Percentiles rank a stretch among this genome's conserved stretches.
phyloP scores from a whole-genome alignment of 2,888 invertebrate genomes.

The Mechanitis mazaeus region DNA sequence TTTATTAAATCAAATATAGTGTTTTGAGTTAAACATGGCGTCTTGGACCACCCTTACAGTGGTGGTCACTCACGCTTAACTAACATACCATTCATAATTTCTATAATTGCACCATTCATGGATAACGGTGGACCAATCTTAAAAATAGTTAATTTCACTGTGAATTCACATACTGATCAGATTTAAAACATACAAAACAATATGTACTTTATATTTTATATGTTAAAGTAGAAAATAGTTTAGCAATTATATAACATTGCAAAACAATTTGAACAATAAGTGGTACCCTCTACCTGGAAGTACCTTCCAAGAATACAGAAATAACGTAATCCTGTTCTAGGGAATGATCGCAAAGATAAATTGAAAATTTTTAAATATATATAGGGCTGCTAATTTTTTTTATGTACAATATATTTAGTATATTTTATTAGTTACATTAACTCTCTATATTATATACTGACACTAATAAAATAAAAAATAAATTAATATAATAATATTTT shows the following conservation, averaged over 20 bases:
- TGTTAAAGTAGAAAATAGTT: conserved; percentile 31
- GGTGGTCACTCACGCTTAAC: conserved; percentile 40
- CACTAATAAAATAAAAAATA: too few species aligned
- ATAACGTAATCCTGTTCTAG: conserved; percentile 69
- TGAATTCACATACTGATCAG: conserved; percentile 35
- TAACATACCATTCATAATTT: conserved; percentile 51
- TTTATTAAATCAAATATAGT: too few species aligned
- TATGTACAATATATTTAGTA: neutral
- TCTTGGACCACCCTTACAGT: conserved; percentile 24
- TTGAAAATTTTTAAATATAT: conserved; percentile 45
- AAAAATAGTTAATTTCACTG: conserved; percentile 46
- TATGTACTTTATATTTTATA: neutral
- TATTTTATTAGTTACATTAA: neutral
- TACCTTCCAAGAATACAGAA: conserved; percentile 71
- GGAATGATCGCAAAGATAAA: conserved; percentile 67
- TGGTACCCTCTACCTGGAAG: conserved; percentile 58
- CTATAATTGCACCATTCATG: conserved; percentile 46
- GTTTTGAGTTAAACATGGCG: too few species aligned
- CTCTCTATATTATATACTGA: too few species aligned
- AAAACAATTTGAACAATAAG: conserved; percentile 51
- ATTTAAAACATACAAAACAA: neutral
- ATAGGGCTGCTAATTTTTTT: conserved; percentile 49
- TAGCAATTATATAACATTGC: conserved; percentile 25
- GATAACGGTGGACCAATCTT: conserved; percentile 45
- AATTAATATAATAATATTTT: too few species aligned